Conservation (phyloP, 2,113 vertebrate species). For the Irena cyanogastra region DNA sequence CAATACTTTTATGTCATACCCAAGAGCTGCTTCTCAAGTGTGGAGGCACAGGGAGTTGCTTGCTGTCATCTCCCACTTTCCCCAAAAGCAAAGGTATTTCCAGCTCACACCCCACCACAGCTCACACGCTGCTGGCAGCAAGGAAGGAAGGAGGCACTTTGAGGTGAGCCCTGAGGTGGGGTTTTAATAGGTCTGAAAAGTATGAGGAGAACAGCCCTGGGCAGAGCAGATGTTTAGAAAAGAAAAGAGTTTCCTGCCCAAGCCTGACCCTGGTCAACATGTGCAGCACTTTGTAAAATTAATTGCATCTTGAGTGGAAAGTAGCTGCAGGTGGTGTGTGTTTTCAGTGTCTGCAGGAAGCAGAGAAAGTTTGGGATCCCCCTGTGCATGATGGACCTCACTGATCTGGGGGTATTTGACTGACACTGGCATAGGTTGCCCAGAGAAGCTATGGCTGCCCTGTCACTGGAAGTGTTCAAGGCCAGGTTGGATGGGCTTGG, state of each 20-base stretch:
- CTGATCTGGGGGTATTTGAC: background rate
- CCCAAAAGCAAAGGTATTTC: background rate
- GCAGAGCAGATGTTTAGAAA: background rate
- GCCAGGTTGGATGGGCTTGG: background rate
- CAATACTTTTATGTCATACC: background rate
- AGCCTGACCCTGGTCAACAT: background rate
- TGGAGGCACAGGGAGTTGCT: background rate
- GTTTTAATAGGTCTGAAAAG: background rate
- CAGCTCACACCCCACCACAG: background rate
- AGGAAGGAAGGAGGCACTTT: slow-evolving; percentile 37
- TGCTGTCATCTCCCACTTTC: background rate
- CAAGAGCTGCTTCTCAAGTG: background rate
- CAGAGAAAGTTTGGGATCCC: background rate
- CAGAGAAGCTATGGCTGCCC: background rate
- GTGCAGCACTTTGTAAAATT: slow-evolving; percentile 1
- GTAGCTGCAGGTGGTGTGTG: background rate
- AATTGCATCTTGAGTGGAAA: background rate
- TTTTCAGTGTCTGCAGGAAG: background rate
- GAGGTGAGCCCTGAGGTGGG: background rate
- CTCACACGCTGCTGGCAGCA: background rate
- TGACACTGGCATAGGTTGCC: background rate
- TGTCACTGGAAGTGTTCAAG: background rate
- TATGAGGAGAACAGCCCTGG: background rate
- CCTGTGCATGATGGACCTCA: background rate
- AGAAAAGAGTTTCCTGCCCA: background rate